These are phyloP conservation scores for Stictocephala bisonia DNA, from an alignment of 2,888 invertebrate species.

Conservation along the genomic window DNA sequence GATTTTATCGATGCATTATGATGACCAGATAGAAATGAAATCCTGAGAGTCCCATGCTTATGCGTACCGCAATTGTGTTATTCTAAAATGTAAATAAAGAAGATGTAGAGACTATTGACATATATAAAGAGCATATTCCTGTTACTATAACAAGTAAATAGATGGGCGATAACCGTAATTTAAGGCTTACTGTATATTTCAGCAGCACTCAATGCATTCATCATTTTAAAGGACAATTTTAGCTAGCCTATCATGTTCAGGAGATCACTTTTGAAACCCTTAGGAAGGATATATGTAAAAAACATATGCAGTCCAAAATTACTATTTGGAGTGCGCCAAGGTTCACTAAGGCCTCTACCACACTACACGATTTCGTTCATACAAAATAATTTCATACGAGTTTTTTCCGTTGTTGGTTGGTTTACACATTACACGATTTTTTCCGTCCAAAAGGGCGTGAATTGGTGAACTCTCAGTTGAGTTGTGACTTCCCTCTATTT, in stretches of 20 bases:
- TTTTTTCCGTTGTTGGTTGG: no score
- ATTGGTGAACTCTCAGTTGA: no score
- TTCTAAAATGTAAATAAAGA: constrained; percentile 39
- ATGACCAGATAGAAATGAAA: background rate
- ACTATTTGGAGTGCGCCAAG: background rate
- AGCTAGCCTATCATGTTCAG: background rate
- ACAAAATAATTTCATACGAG: no score
- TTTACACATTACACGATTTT: no score
- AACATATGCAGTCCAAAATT: background rate
- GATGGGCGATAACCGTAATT: constrained; percentile 44
- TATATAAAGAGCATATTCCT: background rate
- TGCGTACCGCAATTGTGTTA: constrained; percentile 28
- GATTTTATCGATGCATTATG: constrained; percentile 28
- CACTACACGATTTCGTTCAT: no score
- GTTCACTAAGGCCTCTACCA: no score
- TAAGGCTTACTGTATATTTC: constrained; percentile 52
- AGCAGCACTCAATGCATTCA: constrained; percentile 49
- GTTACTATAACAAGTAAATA: constrained; percentile 6
- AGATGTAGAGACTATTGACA: constrained; percentile 39
- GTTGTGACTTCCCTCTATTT: no score
- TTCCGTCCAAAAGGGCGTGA: no score
- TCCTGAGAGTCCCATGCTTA: background rate
- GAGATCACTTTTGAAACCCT: constrained; percentile 4
- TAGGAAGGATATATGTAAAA: constrained; percentile 1
- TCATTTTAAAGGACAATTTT: background rate